Evolutionary conservation across 2,113 vertebrate species (phyloP), one percentile per base, ranked within the genome.

Genomic region (Hymenochirus boettgeri): DNA sequence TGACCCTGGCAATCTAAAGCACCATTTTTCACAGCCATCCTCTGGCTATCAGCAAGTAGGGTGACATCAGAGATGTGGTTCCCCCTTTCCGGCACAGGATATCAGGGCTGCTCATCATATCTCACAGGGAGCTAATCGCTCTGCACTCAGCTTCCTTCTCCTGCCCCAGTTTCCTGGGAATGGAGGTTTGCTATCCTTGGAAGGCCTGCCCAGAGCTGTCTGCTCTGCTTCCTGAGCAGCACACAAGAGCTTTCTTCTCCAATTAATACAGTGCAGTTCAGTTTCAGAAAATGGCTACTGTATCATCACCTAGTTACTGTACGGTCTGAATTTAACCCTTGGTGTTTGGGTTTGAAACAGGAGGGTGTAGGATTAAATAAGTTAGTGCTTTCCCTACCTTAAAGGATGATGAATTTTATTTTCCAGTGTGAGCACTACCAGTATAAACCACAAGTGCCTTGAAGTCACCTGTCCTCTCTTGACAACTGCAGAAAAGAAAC

Each of bases 1-100:
- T 22, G 26, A 35, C 62, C 61, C 51, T 46, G 64, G 62, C 84
- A 85, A 84, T 86, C 83, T 85, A 62, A 62, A 76, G 75, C 57
- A 74, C 76, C 79, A 79, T 82, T 85, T 80, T 80, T 81, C 71
- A 53, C 50, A 67, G 75, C 79, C 77, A 71, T 79, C 73, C 73
- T 55, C 60, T 65, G 63, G 75, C 74, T 83, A 83, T 85, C 80
- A 69, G 70, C 52, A 73, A 45, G 26, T 74, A 72, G 66, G 73
- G 74, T 69, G 71, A 78, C 75, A 63, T 79, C 72, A 71, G 73
- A 70, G 74, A 57, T 60, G 75, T 73, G 73, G 75, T 65, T 65
- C 53, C 70, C 65, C 56, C 48, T 66, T 72, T 72, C 66, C 70
- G 64, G 71, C 70, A 78, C 74, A 72, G 70, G 74, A 71, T 70